Evolutionary conservation across 2,797 vertebrate species (phyloP), one percentile per base, ranked within the genome.

Genomic region (Crenuchus spilurus): DNA sequence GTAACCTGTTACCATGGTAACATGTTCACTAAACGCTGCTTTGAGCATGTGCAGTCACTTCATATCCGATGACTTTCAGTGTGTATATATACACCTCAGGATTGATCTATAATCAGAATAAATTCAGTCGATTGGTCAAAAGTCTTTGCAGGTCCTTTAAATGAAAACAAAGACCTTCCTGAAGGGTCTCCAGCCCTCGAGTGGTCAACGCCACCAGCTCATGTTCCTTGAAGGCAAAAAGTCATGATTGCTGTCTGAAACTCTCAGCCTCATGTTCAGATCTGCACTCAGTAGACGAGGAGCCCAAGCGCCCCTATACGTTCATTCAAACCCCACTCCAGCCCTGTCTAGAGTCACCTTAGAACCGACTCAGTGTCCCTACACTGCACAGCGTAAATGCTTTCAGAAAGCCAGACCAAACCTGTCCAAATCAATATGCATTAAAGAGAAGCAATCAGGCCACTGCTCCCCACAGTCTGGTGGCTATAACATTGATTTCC

Each of bases 401-500:
- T 52, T 26, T 28, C 49, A 1, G 11, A 26, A 0, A 16, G 22
- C 10, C 52, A 31, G 30, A 33, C 52, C 18, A 16, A 14, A 30
- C 51, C 52, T 57, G 26, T 33, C 52, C 31, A 33, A 33, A 33
- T 57, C 52, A n/a, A 33, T 54, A 28, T 26, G 28, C 51, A 54
- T 54, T 30, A n/a, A 8, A 18, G 13, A 4, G 28, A 18, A 57
- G 52, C 13, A 33, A 33, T 57, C 30, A 33, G 26, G 1, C 26
- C 0, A 33, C 1, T 26, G 20, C 8, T 49, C n/a, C 28, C 28
- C n/a, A 30, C 16, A 13, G 28, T 35, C 20, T 39, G 22, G 11
- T 52, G 49, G 24, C 22, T 52, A 52, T 39, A 54, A 41, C 14
- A 68, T 54, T n/a, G 65, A 54, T 54, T 68, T 68, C 33, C 14